A percentile compares a stretch with the other conserved stretches of the same genome.
phyloP scores from a whole-genome alignment of 2,888 invertebrate genomes.

The Leptinotarsa peninsularis region DNA sequence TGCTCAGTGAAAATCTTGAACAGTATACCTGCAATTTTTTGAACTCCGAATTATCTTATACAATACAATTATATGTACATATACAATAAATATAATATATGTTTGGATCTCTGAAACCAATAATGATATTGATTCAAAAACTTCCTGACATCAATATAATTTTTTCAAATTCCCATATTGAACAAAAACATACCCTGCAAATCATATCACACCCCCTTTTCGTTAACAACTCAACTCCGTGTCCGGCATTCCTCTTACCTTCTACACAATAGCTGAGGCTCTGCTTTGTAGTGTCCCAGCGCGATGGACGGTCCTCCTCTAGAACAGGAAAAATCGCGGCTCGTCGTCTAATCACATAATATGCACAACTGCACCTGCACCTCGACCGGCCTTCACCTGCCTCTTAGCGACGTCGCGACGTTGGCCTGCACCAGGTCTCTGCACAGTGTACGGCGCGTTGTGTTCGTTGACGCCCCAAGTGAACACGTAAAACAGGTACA shows the following conservation, averaged over 20 bases:
- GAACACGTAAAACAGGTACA: conserved; percentile 42
- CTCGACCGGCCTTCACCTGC: conserved; percentile 39
- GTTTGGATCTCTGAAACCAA: too few relatives aligned
- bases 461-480: conserved; percentile 39
- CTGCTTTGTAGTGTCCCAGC: not conserved
- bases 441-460: conserved; percentile 40
- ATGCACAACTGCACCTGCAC: conserved; percentile 41
- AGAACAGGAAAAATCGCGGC: conserved; percentile 28
- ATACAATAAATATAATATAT: too few relatives aligned
- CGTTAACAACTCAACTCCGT: not conserved
- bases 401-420: conserved; percentile 32
- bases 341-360: conserved; percentile 18
- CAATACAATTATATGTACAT: too few relatives aligned
- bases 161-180: not conserved
- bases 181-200: not conserved
- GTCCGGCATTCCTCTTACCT: conserved; percentile 9
- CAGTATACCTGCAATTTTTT: too few relatives aligned
- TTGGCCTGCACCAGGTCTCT: conserved; percentile 39
- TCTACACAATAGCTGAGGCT: not conserved
- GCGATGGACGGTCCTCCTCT: not conserved
- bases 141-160: not conserved
- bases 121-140: not conserved
- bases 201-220: conserved; percentile 16
- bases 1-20: too few relatives aligned
- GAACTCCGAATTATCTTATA: too few relatives aligned